Evolutionary conservation across 2,888 invertebrate species (phyloP).

Genomic region (Argyresthia goedartella): DNA sequence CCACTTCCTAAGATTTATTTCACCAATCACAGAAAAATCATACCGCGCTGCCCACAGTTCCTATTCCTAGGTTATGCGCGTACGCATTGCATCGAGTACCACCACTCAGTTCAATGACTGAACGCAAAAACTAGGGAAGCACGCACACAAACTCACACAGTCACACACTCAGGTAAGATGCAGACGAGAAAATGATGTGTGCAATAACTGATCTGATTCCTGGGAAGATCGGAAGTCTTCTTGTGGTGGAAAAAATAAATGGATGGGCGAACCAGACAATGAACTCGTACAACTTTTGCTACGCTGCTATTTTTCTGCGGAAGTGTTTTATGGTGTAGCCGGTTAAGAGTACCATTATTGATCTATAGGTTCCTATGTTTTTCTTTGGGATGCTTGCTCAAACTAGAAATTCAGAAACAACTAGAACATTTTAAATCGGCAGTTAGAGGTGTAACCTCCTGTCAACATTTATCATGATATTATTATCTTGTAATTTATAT

Average conservation of each 20-base stretch:
- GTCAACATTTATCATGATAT: too few species aligned
- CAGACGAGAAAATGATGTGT: neutral
- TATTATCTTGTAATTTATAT: too few species aligned
- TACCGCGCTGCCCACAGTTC: slow-evolving; percentile 2
- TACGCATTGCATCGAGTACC: too few species aligned
- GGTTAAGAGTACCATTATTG: neutral
- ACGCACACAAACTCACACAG: neutral
- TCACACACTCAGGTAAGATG: neutral
- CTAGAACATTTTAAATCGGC: too few species aligned
- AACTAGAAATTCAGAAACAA: too few species aligned
- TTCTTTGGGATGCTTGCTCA: too few species aligned
- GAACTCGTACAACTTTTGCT: neutral
- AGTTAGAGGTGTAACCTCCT: too few species aligned
- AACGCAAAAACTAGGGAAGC: slow-evolving; percentile 6
- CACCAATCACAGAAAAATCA: neutral
- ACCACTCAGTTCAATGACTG: neutral
- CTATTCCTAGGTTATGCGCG: neutral
- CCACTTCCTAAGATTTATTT: too few species aligned
- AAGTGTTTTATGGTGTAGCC: neutral
- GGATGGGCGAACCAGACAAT: slow-evolving; percentile 4
- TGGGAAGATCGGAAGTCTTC: neutral
- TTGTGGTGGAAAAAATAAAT: neutral
- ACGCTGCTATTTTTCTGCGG: neutral
- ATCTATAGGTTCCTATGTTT: too few species aligned
- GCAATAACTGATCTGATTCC: neutral